Evolutionary conservation across 2,113 vertebrate species (phyloP).

Genomic region (Tricholaema leucomelas): DNA sequence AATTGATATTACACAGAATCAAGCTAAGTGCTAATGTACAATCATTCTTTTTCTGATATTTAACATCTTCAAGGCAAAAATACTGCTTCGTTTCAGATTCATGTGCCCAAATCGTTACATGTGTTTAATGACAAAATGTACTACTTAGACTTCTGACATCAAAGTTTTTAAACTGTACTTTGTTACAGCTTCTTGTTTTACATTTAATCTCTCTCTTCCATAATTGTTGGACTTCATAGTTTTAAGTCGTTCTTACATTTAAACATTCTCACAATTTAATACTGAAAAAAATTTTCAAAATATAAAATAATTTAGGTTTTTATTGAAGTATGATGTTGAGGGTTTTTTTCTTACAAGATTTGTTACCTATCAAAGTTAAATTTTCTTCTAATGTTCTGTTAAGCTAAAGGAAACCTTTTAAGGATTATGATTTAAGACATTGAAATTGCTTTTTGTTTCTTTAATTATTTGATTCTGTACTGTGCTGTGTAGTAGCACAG

Average conservation of each 20-base stretch:
- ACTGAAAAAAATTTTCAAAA: neutral
- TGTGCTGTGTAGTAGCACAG: neutral
- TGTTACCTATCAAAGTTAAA: neutral
- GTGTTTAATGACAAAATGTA: neutral
- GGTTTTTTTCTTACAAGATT: accelerated
- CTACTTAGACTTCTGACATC: neutral
- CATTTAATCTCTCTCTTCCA: neutral
- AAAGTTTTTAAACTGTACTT: neutral
- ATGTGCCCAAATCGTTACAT: neutral
- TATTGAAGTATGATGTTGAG: neutral
- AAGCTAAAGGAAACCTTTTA: no score
- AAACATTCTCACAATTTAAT: neutral
- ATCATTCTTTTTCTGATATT: neutral
- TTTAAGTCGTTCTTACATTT: neutral
- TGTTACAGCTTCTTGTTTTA: neutral
- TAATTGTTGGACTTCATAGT: neutral
- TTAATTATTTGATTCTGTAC: neutral
- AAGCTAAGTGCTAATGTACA: neutral
- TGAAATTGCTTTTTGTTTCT: neutral
- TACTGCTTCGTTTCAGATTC: neutral
- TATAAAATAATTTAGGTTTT: neutral
- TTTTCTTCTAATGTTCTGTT: neutral
- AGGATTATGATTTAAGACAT: neutral
- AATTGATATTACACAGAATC: constrained; percentile 12
- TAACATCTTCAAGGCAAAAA: neutral